Evolutionary conservation across 2,797 vertebrate species (phyloP).

Genomic region (Lagorchestes hirsutus): DNA sequence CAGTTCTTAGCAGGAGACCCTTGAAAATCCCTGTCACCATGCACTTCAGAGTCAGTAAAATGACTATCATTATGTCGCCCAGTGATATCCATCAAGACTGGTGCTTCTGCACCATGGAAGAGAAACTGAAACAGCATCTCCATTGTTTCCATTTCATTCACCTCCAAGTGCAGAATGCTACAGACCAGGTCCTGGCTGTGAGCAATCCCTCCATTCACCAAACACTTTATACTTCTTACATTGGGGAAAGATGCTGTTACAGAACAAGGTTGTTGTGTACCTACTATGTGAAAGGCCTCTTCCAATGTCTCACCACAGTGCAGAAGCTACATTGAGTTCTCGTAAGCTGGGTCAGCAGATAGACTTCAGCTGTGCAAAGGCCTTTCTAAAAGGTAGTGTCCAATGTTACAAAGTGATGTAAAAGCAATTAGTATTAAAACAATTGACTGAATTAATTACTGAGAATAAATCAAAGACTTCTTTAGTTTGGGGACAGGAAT

Average conservation of each 20-base stretch:
- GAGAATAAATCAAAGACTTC: no score
- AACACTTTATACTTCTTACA: neutral
- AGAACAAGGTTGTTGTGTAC: neutral
- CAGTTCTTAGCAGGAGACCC: slow-evolving; percentile 36
- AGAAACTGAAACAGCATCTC: neutral
- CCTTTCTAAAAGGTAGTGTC: neutral
- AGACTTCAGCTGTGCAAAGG: neutral
- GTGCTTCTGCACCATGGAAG: neutral
- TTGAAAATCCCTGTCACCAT: slow-evolving; percentile 41
- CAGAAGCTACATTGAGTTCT: neutral
- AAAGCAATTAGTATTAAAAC: no score
- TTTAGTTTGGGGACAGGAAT: no score
- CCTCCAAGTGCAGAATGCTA: neutral
- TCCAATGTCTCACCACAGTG: neutral
- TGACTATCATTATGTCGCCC: neutral
- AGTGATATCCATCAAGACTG: neutral
- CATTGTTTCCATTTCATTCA: neutral
- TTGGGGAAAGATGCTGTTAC: neutral
- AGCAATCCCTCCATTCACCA: neutral
- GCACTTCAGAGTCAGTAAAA: neutral
- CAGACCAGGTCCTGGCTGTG: neutral
- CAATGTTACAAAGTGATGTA: no score
- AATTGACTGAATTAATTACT: no score
- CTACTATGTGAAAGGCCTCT: neutral
- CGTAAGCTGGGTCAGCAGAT: neutral